phyloP scores from a whole-genome alignment of 1,140 invertebrate species.

The Scaptomyza graminum region DNA sequence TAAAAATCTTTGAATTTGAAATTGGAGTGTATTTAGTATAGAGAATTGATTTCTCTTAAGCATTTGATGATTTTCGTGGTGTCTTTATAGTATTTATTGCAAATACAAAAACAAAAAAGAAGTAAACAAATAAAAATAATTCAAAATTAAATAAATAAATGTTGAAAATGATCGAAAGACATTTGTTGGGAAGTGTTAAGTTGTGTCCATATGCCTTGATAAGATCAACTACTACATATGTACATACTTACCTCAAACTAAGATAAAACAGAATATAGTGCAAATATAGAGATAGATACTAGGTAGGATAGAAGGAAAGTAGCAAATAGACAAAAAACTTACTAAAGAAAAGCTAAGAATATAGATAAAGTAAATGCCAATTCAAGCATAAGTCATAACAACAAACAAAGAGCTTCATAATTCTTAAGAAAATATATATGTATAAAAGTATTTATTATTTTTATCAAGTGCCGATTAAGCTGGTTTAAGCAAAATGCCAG shows the following conservation, averaged over 20 bases:
- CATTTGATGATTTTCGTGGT: slow-evolving; percentile 80
- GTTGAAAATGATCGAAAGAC: slow-evolving; percentile 49
- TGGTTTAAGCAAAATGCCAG: slow-evolving; percentile 32
- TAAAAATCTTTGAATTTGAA: slow-evolving; percentile 9
- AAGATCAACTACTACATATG: slow-evolving; percentile 17
- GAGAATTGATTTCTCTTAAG: slow-evolving; percentile 38
- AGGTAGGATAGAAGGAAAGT: slow-evolving; percentile 13
- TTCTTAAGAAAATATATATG: slow-evolving; percentile 26
- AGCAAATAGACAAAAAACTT: slow-evolving; percentile 16
- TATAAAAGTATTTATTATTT: slow-evolving; percentile 61
- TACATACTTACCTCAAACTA: slow-evolving; percentile 64
- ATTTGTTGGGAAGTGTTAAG: slow-evolving; percentile 34
- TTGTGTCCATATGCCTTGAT: slow-evolving; percentile 41
- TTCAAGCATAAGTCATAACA: slow-evolving; percentile 32
- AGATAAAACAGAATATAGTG: slow-evolving; percentile 32
- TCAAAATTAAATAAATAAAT: slow-evolving; percentile 17
- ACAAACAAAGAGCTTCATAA: slow-evolving; percentile 38
- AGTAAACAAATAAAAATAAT: slow-evolving; percentile 14
- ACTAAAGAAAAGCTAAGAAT: slow-evolving; percentile 15
- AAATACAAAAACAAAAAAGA: slow-evolving; percentile 19
- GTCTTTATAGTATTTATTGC: slow-evolving; percentile 30
- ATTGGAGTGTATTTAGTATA: slow-evolving; percentile 28
- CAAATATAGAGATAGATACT: slow-evolving; percentile 18
- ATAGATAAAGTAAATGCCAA: slow-evolving; percentile 21
- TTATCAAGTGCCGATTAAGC: slow-evolving; percentile 32